Conservation (phyloP, 2,888 invertebrate species). For the Pterostichus madidus region DNA sequence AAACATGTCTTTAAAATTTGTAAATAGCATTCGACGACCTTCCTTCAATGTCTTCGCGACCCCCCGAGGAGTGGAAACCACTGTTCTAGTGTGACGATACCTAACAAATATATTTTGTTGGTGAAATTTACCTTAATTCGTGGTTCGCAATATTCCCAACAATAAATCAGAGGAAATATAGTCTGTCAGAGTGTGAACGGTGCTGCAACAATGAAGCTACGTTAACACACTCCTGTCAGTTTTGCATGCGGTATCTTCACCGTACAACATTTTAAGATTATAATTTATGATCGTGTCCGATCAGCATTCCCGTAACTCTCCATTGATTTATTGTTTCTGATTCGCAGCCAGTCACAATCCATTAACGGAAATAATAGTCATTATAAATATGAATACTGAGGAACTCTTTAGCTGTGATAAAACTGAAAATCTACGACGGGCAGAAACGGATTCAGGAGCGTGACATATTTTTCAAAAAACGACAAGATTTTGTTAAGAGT, state of each 20-base stretch:
- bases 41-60: no score
- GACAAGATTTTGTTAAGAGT: no score
- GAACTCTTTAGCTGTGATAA: conserved; percentile 30
- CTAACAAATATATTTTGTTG: no score
- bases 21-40: no score
- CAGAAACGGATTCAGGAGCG: no score
- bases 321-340: conserved; percentile 43
- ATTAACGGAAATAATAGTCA: conserved; percentile 43
- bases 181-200: neutral
- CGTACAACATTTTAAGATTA: neutral
- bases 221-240: conserved; percentile 5
- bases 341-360: conserved; percentile 31
- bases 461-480: no score
- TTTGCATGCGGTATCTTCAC: neutral
- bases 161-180: neutral
- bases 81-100: no score
- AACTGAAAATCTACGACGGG: neutral
- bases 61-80: no score
- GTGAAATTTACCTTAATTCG: no score
- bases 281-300: conserved; percentile 10
- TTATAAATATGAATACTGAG: conserved; percentile 46
- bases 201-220: neutral
- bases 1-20: no score
- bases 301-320: conserved; percentile 25
- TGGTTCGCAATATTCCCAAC: neutral